Percentiles rank a stretch among this genome's conserved stretches.
Evolutionary conservation across 1,140 invertebrate genomes (phyloP).

Genomic region (Uloborus diversus): DNA sequence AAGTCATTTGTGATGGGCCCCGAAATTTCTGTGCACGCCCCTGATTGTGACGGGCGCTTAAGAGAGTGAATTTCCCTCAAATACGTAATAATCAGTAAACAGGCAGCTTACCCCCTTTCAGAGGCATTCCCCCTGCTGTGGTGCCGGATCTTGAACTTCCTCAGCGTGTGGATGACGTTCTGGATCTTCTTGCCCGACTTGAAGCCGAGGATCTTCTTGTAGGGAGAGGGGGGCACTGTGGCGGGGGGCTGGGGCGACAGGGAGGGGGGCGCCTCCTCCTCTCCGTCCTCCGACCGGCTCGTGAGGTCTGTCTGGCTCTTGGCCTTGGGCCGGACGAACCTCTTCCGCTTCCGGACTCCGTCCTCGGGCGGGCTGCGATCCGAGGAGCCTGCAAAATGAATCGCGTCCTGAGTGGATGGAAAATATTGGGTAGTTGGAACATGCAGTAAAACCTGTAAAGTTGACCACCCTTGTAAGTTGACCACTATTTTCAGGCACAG

Average conservation of each 20-base stretch:
- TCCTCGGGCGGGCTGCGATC: conserved; percentile 43
- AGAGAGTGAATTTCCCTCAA: no score
- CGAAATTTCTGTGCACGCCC: no score
- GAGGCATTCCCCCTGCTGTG: conserved; percentile 5
- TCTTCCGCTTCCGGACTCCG: conserved; percentile 23
- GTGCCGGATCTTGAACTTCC: conserved; percentile 43
- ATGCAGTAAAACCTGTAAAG: no score
- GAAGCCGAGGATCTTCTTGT: conserved; percentile 25
- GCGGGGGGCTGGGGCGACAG: conserved; percentile 5
- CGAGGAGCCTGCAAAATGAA: conserved; percentile 6
- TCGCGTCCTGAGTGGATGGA: no score
- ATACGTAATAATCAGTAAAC: no score
- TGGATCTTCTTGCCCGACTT: conserved; percentile 52
- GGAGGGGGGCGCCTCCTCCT: conserved; percentile 1
- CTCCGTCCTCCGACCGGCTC: conserved; percentile 14
- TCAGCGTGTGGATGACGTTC: conserved; percentile 52
- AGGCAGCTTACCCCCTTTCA: neutral
- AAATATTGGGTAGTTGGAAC: no score
- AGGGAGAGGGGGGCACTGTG: conserved; percentile 10
- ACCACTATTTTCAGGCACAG: no score
- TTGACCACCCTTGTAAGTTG: no score
- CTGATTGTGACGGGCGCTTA: no score
- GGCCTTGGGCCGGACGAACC: conserved; percentile 24
- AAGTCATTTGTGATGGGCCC: no score
- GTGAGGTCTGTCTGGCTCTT: conserved; percentile 45